phyloP scores from a whole-genome alignment of 1,140 invertebrate species.

The Drosophila novamexicana region DNA sequence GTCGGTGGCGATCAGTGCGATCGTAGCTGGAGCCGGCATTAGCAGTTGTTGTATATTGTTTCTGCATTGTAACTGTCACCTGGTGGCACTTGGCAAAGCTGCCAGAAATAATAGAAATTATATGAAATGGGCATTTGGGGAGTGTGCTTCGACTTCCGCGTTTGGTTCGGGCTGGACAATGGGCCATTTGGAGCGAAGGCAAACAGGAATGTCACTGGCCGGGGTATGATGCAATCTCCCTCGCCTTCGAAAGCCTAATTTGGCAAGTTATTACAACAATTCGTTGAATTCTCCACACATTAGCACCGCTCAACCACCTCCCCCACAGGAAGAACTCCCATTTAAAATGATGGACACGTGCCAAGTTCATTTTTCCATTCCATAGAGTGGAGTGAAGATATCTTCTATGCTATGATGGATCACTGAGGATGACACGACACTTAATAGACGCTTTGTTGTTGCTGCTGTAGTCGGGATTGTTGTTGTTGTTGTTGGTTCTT shows the following conservation, averaged over 20 bases:
- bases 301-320: constrained; percentile 50
- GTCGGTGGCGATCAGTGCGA: constrained; percentile 34
- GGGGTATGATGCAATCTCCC: constrained; percentile 46
- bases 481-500: constrained; percentile 31
- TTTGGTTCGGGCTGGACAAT: constrained; percentile 52
- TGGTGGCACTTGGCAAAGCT: constrained; percentile 74
- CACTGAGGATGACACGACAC: constrained; percentile 76
- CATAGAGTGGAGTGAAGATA: constrained; percentile 23
- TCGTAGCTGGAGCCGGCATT: constrained; percentile 34
- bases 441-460: constrained; percentile 54
- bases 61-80: constrained; percentile 80
- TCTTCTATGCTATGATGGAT: constrained; percentile 72
- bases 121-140: constrained; percentile 79
- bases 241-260: constrained; percentile 53
- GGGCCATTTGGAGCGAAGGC: constrained; percentile 54
- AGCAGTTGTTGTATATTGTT: constrained; percentile 72
- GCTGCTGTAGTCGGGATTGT: no score
- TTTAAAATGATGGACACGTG: constrained; percentile 73
- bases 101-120: constrained; percentile 80
- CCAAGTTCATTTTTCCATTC: constrained; percentile 67
- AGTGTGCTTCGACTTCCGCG: constrained; percentile 66
- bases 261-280: constrained; percentile 68
- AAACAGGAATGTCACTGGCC: constrained; percentile 30
- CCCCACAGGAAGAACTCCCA: constrained; percentile 43
- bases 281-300: constrained; percentile 37